Base-by-base conservation (phyloP, 2,113 vertebrate species). In the Siniperca chuatsi region DNA sequence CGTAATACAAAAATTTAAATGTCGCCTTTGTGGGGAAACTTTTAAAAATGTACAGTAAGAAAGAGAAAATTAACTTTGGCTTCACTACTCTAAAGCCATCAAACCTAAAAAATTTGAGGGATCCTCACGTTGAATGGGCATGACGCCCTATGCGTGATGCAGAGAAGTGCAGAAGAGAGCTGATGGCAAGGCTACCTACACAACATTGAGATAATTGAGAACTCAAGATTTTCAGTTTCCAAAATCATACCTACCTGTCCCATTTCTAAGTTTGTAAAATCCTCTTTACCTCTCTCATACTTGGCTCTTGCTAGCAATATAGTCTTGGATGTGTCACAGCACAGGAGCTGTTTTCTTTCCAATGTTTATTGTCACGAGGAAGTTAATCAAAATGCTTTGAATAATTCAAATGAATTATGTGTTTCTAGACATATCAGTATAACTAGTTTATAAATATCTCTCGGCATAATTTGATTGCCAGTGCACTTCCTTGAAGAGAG, bases 351-450 rank as follows among this genome's bases (percentile, higher is more conserved):
- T 70, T 83, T 58, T 54, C n/a, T 74, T 33, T 48, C n/a, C 11
- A 44, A 0, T 65, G 55, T 60, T 88, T 74, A 60, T 81, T 67
- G 55, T 67, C 42, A 44, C 1, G 9, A 54, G 42, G 40, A 83
- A 21, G 46, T 84, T 83, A 57, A 81, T 89, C 50, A 74, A 75
- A 80, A 81, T 78, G 55, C 64, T 80, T 87, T 87, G 67, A 86
- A 82, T 90, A 80, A 90, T 88, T 85, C 52, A 87, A 69, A 79
- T 78, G 40, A 83, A 81, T 87, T 74, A 33, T 57, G n/a, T 67
- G 66, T 81, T 88, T 78, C 65, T 35, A 70, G 77, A 74, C 35
- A n/a, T 46, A 78, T 82, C 71, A 74, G 61, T 54, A 11, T 71
- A 37, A 82, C 20, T 68, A 85, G 40, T 81, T 84, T 79, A 85